phyloP scores from a whole-genome alignment of 2,888 invertebrate species.

The Toxonevra muliebris region DNA sequence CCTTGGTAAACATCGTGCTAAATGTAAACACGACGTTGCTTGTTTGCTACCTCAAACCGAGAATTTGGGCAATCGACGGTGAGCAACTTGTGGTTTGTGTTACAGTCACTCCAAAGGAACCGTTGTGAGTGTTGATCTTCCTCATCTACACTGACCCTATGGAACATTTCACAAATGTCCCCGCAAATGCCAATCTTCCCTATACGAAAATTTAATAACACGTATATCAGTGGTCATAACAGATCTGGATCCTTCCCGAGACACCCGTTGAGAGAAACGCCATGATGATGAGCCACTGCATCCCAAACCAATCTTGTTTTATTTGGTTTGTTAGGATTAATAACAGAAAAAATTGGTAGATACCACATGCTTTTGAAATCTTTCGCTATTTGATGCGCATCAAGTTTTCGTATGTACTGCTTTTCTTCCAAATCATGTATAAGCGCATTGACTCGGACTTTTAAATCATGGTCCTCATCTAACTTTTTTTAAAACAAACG shows the following conservation, averaged over 20 bases:
- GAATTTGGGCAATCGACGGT: constrained; percentile 42
- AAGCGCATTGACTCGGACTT: constrained; percentile 18
- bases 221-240: constrained; percentile 50
- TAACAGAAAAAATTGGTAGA: constrained; percentile 42
- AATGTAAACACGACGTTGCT: constrained; percentile 27
- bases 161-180: constrained; percentile 49
- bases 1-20: constrained; percentile 29
- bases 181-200: constrained; percentile 50
- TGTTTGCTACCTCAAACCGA: constrained; percentile 35
- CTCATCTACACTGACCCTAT: constrained; percentile 42
- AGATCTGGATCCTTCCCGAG: constrained; percentile 54
- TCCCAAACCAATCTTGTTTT: constrained; percentile 50
- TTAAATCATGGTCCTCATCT: constrained; percentile 25
- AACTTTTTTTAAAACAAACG: constrained; percentile 39
- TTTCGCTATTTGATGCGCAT: constrained; percentile 6
- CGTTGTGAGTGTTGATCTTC: constrained; percentile 50
- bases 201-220: constrained; percentile 57
- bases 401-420: constrained; percentile 33
- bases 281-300: constrained; percentile 47
- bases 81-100: too few relatives aligned
- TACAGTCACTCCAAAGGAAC: constrained; percentile 48
- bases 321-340: constrained; percentile 47
- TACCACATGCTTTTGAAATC: constrained; percentile 42
- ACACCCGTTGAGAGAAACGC: constrained; percentile 46
- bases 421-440: constrained; percentile 31